Conservation (phyloP, 2,888 invertebrate genomes). For the Dicyrtomina minuta region DNA sequence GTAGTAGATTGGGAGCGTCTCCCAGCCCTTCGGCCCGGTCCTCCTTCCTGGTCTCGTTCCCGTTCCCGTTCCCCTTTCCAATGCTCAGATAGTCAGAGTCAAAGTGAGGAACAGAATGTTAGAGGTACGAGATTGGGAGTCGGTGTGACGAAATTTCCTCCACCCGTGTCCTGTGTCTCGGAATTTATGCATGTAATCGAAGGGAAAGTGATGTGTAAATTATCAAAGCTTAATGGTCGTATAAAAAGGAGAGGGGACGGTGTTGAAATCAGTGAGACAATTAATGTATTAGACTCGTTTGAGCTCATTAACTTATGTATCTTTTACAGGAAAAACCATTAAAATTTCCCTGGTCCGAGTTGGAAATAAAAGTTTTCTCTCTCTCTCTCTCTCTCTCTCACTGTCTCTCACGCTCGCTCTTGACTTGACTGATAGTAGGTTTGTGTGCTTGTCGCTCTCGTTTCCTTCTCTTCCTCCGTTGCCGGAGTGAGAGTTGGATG, state of each 20-base stretch:
- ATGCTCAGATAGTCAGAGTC: background rate
- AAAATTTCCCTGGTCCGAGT: background rate
- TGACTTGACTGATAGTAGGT: background rate
- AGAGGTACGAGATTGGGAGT: background rate
- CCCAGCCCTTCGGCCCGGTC: background rate
- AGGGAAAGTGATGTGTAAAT: background rate
- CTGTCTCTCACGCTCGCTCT: too few relatives aligned
- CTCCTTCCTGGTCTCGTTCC: too few relatives aligned
- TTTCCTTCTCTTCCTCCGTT: too few relatives aligned
- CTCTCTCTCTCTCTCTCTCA: background rate
- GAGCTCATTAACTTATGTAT: slow-evolving; percentile 1
- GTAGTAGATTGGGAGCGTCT: too few relatives aligned
- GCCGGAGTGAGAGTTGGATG: too few relatives aligned
- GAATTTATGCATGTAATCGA: background rate
- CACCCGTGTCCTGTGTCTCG: background rate
- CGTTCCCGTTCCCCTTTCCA: background rate
- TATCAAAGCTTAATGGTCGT: background rate
- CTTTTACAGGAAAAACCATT: background rate
- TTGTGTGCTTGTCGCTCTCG: too few relatives aligned
- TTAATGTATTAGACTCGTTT: slow-evolving; percentile 9
- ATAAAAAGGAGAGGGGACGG: background rate
- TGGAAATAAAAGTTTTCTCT: slow-evolving; percentile 1
- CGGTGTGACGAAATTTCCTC: background rate
- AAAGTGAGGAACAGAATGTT: background rate
- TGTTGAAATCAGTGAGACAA: background rate